phyloP scores from a whole-genome alignment of 2,113 vertebrate species.

The Zosterops hypoxanthus region DNA sequence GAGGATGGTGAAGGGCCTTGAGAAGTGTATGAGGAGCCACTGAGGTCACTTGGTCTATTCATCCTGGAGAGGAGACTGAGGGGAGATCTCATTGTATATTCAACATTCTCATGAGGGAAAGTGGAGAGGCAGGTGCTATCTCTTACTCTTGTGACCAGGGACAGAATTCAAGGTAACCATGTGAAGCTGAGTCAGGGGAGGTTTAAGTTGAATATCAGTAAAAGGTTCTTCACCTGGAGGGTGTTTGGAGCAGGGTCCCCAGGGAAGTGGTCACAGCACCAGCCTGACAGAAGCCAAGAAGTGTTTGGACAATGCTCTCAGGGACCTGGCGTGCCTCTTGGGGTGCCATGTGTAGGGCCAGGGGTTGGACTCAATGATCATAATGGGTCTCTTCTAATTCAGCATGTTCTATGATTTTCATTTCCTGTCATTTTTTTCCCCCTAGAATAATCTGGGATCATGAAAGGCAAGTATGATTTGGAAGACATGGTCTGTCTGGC shows the following conservation, averaged over 20 bases:
- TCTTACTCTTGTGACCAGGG: neutral
- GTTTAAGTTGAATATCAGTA: neutral
- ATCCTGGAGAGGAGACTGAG: neutral
- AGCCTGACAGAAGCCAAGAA: neutral
- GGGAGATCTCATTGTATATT: neutral
- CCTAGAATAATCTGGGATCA: neutral
- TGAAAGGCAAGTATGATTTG: neutral
- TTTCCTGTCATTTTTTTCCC: neutral
- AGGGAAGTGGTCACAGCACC: neutral
- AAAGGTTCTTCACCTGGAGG: neutral
- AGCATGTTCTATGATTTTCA: neutral
- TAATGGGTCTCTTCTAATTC: neutral
- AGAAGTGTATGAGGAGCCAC: neutral
- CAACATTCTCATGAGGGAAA: rapidly evolving
- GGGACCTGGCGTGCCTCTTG: neutral
- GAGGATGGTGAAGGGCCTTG: neutral
- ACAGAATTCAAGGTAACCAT: neutral
- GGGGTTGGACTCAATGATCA: neutral
- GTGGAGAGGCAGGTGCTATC: rapidly evolving
- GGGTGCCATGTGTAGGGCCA: rapidly evolving
- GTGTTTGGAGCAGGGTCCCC: neutral
- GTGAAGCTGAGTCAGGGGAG: neutral
- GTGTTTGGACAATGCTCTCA: neutral
- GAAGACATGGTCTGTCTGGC: neutral
- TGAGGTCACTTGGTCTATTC: neutral